Evolutionary conservation across 2,113 vertebrate species (phyloP).

Genomic region (Brachionichthys hirsutus): DNA sequence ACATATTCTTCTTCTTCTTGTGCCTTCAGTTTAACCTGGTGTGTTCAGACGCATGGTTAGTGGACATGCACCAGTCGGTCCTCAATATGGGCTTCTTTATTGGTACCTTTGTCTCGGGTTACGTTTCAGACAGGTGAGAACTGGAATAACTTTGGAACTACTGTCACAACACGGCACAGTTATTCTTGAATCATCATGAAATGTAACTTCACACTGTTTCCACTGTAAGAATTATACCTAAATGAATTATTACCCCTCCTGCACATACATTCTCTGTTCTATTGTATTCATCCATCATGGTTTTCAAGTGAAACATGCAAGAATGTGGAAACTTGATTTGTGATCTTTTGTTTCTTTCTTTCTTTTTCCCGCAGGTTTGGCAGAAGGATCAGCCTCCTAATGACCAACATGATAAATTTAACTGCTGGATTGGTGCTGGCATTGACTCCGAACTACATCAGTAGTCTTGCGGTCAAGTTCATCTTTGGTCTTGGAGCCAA

Average conservation of each 20-base stretch:
- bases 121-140: conserved; percentile 90
- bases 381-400: conserved; percentile 84
- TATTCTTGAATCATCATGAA: too few species aligned
- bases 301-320: too few species aligned
- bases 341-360: neutral
- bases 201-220: too few species aligned
- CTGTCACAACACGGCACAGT: too few species aligned
- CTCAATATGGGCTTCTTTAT: conserved; percentile 89
- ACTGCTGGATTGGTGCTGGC: conserved; percentile 87
- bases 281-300: too few species aligned
- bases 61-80: conserved; percentile 89
- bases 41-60: conserved; percentile 85
- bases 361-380: conserved; percentile 82
- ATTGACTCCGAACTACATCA: conserved; percentile 83
- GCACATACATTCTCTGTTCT: too few species aligned
- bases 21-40: conserved; percentile 88
- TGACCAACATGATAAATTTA: conserved; percentile 85
- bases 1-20: neutral
- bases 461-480: conserved; percentile 87
- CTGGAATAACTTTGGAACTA: too few species aligned
- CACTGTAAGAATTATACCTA: too few species aligned
- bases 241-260: too few species aligned
- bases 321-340: too few species aligned
- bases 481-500: conserved; percentile 91
- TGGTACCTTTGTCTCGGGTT: conserved; percentile 87